Evolutionary conservation across 92 coral and sea anemone genomes (phyloP).

Genomic region (Parazoanthus darwini): DNA sequence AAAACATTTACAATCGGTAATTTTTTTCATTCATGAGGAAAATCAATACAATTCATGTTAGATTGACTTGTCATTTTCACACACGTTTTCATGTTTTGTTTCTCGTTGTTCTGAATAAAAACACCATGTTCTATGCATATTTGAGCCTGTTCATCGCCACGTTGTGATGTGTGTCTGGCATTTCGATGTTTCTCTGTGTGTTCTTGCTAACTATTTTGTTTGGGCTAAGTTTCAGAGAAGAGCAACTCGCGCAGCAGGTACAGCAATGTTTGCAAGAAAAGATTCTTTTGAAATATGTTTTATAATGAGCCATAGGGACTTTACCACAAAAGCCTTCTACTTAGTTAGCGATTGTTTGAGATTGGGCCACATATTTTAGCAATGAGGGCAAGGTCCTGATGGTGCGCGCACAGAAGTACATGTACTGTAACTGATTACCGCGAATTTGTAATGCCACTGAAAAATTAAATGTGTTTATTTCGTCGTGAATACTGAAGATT

Average conservation of each 20-base stretch:
- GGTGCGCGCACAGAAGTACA: too few relatives aligned
- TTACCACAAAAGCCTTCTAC: not conserved
- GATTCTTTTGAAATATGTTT: not conserved
- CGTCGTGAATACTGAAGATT: too few relatives aligned
- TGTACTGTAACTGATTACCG: too few relatives aligned
- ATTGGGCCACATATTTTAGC: too few relatives aligned
- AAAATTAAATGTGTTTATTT: too few relatives aligned
- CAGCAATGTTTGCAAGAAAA: not conserved
- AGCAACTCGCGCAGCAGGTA: constrained; percentile 19
- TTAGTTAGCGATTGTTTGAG: too few relatives aligned
- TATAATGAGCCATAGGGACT: not conserved
- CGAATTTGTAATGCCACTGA: too few relatives aligned
- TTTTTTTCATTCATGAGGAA: not conserved
- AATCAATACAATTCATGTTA: constrained; percentile 1
- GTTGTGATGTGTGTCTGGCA: not conserved
- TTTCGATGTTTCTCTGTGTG: constrained; percentile 1
- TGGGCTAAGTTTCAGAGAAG: not conserved
- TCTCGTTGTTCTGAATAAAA: constrained; percentile 15
- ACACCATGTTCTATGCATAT: constrained; percentile 2
- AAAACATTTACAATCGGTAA: constrained; percentile 13
- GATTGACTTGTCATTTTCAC: constrained; percentile 14
- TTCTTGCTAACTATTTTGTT: not conserved
- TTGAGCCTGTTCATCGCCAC: not conserved
- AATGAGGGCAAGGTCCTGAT: too few relatives aligned
- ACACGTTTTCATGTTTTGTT: constrained; percentile 1